Evolutionary conservation across 2,797 vertebrate genomes (phyloP), one percentile per base, ranked within the genome.

Genomic region (Protosalanx chinensis): DNA sequence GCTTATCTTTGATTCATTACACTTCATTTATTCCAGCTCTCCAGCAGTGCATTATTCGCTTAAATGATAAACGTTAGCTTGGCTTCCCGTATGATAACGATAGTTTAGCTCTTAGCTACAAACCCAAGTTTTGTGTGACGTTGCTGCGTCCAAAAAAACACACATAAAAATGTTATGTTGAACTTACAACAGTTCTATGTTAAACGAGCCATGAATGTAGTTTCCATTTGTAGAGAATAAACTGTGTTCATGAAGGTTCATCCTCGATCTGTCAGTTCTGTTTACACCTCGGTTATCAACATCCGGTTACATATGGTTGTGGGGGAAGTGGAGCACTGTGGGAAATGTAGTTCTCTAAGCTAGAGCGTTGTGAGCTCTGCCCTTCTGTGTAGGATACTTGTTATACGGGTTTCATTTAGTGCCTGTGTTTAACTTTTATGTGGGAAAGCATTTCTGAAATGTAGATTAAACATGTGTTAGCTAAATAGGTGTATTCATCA

Each of bases 251-350:
- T 6, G 41, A 72, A 74, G 74, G 10, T 51, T 78, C 79, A 80
- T 79, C 83, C 75, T 4, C 65, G 29, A 84, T 79, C 76, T 78
- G 73, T 37, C 60, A 56, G 60, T 61, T 57, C 69, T 76, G 72
- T 82, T 83, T 75, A 80, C 68, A 35, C 35, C 60, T 64, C 69
- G 41, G 74, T 37, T 62, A 82, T 88, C 87, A 91, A 92, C 91
- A 91, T 93, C 90, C 91, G 89, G 83, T 80, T 63, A 62, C 56
- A 71, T 56, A 29, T 1, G 0, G 37, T 32, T 6, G n/a, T 70
- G n/a, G 41, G 41, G 2, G 12, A 57, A 29, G 65, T 68, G 78
- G 63, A 15, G 91, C 53, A 82, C 84, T 85, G 3, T 88, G 91
- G 90, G 89, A 46, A 74, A 12, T 37, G 84, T 76, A 88, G 88